A percentile compares a stretch with the other conserved stretches of the same genome.
Evolutionary conservation across 2,797 vertebrate genomes (phyloP).

Genomic region (Hephaestus fuliginosus): DNA sequence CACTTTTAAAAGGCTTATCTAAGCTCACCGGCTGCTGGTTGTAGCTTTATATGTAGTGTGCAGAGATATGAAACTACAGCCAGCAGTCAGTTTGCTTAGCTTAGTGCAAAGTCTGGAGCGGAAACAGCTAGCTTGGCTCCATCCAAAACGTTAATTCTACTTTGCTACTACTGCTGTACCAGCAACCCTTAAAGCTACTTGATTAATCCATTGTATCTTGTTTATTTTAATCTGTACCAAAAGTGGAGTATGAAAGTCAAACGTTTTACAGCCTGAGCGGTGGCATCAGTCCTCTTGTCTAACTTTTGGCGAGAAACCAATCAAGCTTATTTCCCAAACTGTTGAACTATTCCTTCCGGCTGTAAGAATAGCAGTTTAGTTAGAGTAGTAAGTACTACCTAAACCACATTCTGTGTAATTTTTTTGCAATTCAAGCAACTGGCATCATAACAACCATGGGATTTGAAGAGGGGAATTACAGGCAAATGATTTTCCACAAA

Average conservation of each 20-base stretch:
- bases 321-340: background rate
- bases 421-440: background rate
- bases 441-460: background rate
- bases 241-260: background rate
- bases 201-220: too few species aligned
- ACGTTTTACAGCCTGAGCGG: background rate
- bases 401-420: background rate
- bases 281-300: background rate
- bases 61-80: background rate
- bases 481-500: constrained; percentile 17
- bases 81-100: background rate
- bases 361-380: background rate
- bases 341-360: background rate
- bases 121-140: background rate
- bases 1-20: background rate
- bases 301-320: background rate
- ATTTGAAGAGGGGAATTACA: constrained; percentile 9
- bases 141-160: background rate
- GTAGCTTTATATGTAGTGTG: background rate
- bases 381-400: background rate
- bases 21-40: background rate
- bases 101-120: background rate
- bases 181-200: background rate
- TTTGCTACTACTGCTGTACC: background rate
- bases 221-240: too few species aligned